Conservation (phyloP, 30 jellyfish, hydroid and myxozoan genomes). For the Turritopsis rubra region DNA sequence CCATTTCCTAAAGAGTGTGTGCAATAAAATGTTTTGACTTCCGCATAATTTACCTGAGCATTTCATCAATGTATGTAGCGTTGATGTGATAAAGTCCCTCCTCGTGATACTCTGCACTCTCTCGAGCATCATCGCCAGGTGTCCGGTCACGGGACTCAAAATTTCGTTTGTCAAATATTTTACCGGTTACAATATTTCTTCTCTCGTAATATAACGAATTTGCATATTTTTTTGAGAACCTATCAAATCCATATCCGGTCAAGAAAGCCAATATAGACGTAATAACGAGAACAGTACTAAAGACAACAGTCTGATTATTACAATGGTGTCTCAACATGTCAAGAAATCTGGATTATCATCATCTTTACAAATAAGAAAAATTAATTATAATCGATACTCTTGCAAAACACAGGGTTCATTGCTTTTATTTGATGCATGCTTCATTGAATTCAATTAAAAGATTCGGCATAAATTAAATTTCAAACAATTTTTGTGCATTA, state of each 20-base stretch:
- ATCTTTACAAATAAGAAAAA: background rate
- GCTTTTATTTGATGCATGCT: background rate
- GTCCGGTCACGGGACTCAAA: constrained; percentile 34
- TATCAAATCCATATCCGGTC: background rate
- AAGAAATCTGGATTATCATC: background rate
- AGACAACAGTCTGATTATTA: background rate
- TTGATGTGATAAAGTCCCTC: constrained; percentile 13
- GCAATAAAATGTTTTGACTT: too few relatives aligned
- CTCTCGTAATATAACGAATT: background rate
- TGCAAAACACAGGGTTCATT: background rate
- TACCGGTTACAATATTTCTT: background rate
- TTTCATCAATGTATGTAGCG: constrained; percentile 4
- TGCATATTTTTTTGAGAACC: background rate
- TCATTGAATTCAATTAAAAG: background rate
- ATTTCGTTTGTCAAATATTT: constrained; percentile 14
- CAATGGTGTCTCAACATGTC: background rate
- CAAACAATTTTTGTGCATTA: background rate
- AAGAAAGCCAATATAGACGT: background rate
- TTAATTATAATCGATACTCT: background rate
- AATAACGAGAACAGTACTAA: background rate
- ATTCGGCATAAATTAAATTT: background rate
- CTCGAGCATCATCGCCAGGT: constrained; percentile 25
- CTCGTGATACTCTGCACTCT: constrained; percentile 22
- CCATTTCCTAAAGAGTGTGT: too few relatives aligned
- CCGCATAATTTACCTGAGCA: background rate